phyloP scores from a whole-genome alignment of 2,888 invertebrate genomes.

The Bellardia bayeri region DNA sequence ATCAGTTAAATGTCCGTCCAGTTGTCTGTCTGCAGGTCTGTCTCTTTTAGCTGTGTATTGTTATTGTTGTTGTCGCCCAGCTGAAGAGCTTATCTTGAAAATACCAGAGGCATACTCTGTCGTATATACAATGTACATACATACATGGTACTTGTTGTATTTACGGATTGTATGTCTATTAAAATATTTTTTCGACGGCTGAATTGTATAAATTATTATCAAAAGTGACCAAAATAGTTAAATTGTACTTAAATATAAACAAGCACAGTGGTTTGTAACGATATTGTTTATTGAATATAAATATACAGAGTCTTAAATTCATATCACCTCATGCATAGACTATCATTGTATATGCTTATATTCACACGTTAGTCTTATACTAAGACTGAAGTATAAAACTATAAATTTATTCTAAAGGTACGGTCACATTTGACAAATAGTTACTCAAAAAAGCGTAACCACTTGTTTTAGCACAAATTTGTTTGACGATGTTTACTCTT shows the following conservation, averaged over 20 bases:
- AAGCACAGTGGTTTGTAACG: constrained; percentile 19
- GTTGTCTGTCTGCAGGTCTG: not conserved
- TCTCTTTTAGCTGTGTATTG: not conserved
- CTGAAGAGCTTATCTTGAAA: constrained; percentile 17
- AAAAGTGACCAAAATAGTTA: constrained; percentile 38
- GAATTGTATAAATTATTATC: constrained; percentile 42
- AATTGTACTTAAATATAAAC: constrained; percentile 7
- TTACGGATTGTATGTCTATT: constrained; percentile 18
- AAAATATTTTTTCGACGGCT: constrained; percentile 30
- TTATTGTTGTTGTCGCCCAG: not conserved
- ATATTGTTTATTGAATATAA: too few species aligned
- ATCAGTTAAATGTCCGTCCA: not conserved
- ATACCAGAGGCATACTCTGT: not conserved
- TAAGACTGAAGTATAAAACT: too few species aligned
- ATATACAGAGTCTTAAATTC: not conserved
- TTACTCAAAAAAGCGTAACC: too few species aligned
- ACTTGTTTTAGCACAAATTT: too few species aligned
- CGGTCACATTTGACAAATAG: too few species aligned
- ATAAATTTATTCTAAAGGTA: too few species aligned
- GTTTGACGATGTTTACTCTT: too few species aligned
- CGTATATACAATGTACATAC: not conserved
- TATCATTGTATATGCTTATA: too few species aligned
- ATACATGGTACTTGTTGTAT: not conserved
- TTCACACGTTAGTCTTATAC: too few species aligned
- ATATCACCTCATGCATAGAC: not conserved